phyloP scores from a whole-genome alignment of 2,113 vertebrate genomes.

The Neomonachus schauinslandi region DNA sequence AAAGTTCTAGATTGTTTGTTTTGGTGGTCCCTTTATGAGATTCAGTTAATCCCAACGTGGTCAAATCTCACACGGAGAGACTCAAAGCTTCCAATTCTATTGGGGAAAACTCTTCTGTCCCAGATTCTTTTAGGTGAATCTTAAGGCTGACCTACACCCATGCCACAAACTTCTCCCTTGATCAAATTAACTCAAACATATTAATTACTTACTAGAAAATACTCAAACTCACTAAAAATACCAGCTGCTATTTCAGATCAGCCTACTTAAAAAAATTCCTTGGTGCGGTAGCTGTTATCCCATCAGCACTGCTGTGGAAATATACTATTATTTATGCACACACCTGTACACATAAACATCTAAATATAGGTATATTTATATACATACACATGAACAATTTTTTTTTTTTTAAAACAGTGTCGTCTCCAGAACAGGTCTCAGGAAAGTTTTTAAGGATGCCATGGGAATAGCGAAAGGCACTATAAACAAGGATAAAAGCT shows the following conservation, averaged over 20 bases:
- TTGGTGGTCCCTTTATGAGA: neutral
- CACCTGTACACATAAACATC: neutral
- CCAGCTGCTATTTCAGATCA: neutral
- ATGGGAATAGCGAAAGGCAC: neutral
- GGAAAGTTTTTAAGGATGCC: neutral
- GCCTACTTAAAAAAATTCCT: constrained; percentile 14
- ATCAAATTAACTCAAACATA: constrained; percentile 11
- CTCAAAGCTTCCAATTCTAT: neutral
- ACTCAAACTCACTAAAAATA: constrained; percentile 8
- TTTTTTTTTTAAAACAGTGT: neutral
- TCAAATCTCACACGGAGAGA: neutral
- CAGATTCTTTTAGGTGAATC: neutral
- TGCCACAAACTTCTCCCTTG: neutral
- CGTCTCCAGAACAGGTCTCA: neutral
- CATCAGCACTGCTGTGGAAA: neutral
- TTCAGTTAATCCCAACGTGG: neutral
- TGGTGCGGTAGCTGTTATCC: neutral
- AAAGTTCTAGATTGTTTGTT: neutral
- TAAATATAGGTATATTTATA: neutral
- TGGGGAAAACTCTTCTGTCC: neutral
- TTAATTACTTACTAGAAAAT: constrained; percentile 9
- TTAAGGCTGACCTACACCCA: neutral
- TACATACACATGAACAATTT: neutral
- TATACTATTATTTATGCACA: neutral
- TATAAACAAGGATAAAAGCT: neutral